phyloP scores from a whole-genome alignment of 2,888 invertebrate species.

The Esperia sulphurella region DNA sequence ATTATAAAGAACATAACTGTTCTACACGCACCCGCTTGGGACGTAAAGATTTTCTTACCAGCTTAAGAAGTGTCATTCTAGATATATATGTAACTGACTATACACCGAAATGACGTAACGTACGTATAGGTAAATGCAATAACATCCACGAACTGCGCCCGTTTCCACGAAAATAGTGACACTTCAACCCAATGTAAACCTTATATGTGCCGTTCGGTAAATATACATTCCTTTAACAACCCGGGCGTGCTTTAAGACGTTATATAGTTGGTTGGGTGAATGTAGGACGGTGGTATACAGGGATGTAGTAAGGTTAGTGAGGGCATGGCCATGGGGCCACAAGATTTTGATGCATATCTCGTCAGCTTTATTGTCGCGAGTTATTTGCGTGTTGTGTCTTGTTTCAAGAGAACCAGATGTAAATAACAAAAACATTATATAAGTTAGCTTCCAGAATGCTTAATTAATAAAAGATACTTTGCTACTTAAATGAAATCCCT shows the following conservation, averaged over 20 bases:
- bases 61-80: too few species aligned
- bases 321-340: background rate
- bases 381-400: too few species aligned
- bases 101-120: background rate
- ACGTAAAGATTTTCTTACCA: too few species aligned
- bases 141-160: slow-evolving; percentile 3
- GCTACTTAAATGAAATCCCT: too few species aligned
- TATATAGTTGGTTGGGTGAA: slow-evolving; percentile 4
- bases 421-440: too few species aligned
- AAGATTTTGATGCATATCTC: too few species aligned
- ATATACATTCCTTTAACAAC: background rate
- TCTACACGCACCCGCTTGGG: too few species aligned
- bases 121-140: slow-evolving; percentile 2
- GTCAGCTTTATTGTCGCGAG: too few species aligned
- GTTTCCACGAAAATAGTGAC: background rate
- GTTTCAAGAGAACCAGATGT: too few species aligned
- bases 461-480: too few species aligned
- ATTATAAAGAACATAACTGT: too few species aligned
- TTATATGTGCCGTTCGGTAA: background rate
- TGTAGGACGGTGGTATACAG: slow-evolving; percentile 10
- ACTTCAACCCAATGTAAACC: background rate
- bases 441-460: too few species aligned
- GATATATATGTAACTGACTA: background rate
- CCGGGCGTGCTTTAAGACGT: background rate
- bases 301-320: background rate